Evolutionary conservation across 2,797 vertebrate genomes (phyloP).

Genomic region (Ctenopoma kingsleyae): DNA sequence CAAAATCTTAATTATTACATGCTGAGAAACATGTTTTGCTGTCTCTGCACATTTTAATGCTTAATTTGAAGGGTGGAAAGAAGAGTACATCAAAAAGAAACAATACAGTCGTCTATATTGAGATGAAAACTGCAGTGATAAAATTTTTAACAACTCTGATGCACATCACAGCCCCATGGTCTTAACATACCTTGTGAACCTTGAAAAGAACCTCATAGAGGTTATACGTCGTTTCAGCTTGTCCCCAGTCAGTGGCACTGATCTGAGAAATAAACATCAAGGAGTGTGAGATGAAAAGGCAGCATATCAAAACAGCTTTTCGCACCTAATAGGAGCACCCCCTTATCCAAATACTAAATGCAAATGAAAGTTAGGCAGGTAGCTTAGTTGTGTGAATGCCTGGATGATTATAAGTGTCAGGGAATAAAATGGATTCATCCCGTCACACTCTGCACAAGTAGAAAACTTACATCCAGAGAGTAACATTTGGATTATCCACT

Average conservation of each 20-base stretch:
- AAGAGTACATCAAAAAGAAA: not conserved
- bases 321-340: constrained; percentile 25
- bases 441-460: not conserved
- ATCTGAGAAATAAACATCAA: constrained; percentile 83
- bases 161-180: constrained; percentile 12
- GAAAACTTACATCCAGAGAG: constrained; percentile 5
- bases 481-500: not conserved
- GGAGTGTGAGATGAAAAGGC: constrained; percentile 40
- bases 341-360: constrained; percentile 37
- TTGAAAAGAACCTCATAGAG: constrained; percentile 98
- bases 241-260: constrained; percentile 90
- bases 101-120: not conserved
- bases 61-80: constrained; percentile 1
- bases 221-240: constrained; percentile 92
- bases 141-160: constrained; percentile 25
- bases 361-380: constrained; percentile 38
- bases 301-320: constrained; percentile 25
- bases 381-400: constrained; percentile 8
- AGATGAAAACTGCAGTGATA: constrained; percentile 35
- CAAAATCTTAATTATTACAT: constrained; percentile 12
- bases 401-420: constrained; percentile 18
- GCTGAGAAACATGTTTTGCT: not conserved
- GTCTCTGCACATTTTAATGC: not conserved
- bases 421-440: constrained; percentile 25
- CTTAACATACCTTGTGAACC: constrained; percentile 92